phyloP scores from a whole-genome alignment of 1,140 invertebrate genomes.

The Macrocentrus cingulum region DNA sequence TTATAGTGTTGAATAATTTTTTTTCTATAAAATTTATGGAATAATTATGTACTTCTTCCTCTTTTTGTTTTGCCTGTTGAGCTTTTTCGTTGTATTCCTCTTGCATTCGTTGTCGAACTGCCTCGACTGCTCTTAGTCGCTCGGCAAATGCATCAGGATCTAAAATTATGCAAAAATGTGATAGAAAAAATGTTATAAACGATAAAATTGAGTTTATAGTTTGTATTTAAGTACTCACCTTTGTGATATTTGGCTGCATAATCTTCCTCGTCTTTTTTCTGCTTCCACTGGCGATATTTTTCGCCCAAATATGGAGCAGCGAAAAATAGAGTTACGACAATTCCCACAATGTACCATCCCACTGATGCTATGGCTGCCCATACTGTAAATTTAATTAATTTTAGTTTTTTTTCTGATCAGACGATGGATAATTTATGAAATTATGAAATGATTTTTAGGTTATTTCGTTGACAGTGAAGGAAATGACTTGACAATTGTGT shows the following conservation, averaged over 20 bases:
- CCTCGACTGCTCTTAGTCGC: conserved; percentile 43
- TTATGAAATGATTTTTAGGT: too few species aligned
- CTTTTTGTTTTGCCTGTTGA: conserved; percentile 39
- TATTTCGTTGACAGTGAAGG: too few species aligned
- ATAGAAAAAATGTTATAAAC: conserved; percentile 21
- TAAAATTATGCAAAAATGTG: conserved; percentile 31
- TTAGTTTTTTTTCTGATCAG: too few species aligned
- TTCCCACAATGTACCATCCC: conserved; percentile 47
- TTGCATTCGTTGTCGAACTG: conserved; percentile 50
- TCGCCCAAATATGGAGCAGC: conserved; percentile 41
- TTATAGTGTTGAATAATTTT: too few species aligned
- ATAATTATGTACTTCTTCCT: conserved; percentile 44
- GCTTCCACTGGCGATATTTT: conserved; percentile 44
- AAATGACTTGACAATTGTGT: too few species aligned
- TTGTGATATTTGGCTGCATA: conserved; percentile 56
- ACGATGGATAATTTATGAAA: too few species aligned
- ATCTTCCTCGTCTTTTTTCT: conserved; percentile 43
- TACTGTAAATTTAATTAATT: conserved; percentile 34
- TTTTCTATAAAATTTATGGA: conserved; percentile 18
- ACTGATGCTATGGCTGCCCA: conserved; percentile 40
- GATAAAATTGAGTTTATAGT: conserved; percentile 11
- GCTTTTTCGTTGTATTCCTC: conserved; percentile 46
- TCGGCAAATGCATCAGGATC: conserved; percentile 51
- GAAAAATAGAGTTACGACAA: conserved; percentile 34
- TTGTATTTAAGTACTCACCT: conserved; percentile 36